Percentiles rank a stretch among this genome's conserved stretches.
Conservation (phyloP, 2,888 invertebrate species). For the Chrysopilus asiliformis region DNA sequence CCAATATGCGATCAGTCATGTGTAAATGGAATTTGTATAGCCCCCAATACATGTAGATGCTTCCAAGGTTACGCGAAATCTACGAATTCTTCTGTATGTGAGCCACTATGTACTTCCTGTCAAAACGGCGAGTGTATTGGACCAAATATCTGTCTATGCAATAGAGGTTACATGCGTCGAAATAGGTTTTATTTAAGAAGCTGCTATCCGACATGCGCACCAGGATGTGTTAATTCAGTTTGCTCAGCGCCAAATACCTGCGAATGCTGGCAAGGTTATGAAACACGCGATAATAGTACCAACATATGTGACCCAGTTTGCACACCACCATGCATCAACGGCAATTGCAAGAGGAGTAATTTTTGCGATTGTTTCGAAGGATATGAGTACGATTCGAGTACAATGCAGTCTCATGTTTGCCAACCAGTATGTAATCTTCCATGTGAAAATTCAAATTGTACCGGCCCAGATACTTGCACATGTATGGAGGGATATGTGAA, state of each 20-base stretch:
- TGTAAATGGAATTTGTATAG: conserved; percentile 39
- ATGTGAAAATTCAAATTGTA: conserved; percentile 21
- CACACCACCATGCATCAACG: conserved; percentile 16
- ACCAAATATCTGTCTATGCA: conserved; percentile 22
- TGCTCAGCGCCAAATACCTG: conserved; percentile 48
- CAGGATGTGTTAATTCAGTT: conserved; percentile 51
- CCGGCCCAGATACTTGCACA: conserved; percentile 25
- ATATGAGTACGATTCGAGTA: conserved; percentile 15
- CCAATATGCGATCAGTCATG: conserved; percentile 32
- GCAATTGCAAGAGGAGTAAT: conserved; percentile 10
- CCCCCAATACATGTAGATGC: conserved; percentile 40
- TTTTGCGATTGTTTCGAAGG: conserved; percentile 20
- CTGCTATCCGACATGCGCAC: conserved; percentile 53
- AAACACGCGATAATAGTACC: conserved; percentile 22
- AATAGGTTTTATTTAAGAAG: conserved; percentile 31
- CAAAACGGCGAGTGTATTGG: conserved; percentile 37
- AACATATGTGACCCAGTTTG: conserved; percentile 44
- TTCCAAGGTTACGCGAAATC: conserved; percentile 30
- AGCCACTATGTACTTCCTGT: conserved; percentile 24
- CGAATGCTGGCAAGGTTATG: conserved; percentile 39
- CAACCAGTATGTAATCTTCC: conserved; percentile 37
- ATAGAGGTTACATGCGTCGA: conserved; percentile 18
- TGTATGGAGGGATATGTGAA: conserved; percentile 22
- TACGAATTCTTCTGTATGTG: conserved; percentile 22
- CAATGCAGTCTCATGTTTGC: conserved; percentile 25